Evolutionary conservation across 2,797 vertebrate genomes (phyloP).

Genomic region (Bradypodion pumilum): DNA sequence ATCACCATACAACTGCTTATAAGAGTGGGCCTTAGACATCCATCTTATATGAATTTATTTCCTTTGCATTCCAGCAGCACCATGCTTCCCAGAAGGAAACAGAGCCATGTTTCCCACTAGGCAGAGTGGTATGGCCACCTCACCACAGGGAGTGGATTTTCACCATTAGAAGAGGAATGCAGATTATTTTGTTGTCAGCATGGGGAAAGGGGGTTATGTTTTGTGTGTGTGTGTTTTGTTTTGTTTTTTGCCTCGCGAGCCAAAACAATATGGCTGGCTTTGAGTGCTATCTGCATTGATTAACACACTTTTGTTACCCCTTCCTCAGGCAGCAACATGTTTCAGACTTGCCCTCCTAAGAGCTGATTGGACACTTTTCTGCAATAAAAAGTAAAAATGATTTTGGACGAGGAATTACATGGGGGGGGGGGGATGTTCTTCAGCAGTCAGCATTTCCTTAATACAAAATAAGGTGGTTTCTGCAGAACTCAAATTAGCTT

Average conservation of each 20-base stretch:
- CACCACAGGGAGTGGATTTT: neutral
- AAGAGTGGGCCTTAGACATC: neutral
- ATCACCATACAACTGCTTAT: neutral
- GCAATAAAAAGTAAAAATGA: neutral
- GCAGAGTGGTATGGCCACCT: neutral
- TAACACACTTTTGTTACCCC: too few relatives aligned
- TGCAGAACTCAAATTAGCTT: neutral
- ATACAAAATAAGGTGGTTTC: neutral
- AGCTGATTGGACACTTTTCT: neutral
- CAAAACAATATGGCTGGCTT: neutral
- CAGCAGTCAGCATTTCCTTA: neutral
- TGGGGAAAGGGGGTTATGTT: neutral
- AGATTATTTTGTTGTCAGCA: neutral
- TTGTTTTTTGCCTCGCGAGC: neutral
- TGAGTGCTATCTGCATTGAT: too few relatives aligned
- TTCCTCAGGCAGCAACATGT: neutral
- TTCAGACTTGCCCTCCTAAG: neutral
- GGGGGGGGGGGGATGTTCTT: neutral
- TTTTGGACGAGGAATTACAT: neutral
- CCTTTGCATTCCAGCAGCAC: neutral
- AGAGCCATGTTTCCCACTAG: neutral
- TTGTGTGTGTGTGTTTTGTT: too few relatives aligned
- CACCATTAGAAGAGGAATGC: neutral
- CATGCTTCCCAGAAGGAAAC: neutral
- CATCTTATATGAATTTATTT: neutral